Evolutionary conservation across 1,140 invertebrate species (phyloP).

Genomic region (Pristionchus pacificus): DNA sequence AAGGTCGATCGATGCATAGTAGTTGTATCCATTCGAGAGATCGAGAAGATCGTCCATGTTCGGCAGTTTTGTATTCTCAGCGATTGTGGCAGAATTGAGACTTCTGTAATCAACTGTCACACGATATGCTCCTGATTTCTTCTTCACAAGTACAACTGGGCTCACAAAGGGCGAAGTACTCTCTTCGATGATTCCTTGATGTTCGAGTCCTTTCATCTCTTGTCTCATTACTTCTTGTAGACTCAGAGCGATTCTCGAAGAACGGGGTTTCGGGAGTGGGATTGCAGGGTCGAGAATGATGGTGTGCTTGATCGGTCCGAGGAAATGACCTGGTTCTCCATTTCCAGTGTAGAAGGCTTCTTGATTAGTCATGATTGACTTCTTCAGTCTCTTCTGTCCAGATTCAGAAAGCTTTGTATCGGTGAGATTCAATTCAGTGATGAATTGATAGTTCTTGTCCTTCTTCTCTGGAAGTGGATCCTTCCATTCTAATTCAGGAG

Average conservation of each 20-base stretch:
- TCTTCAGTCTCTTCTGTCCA: too few species aligned
- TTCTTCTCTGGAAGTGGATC: too few species aligned
- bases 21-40: not conserved
- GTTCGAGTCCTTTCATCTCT: constrained; percentile 26
- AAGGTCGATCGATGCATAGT: constrained; percentile 4
- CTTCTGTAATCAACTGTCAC: constrained; percentile 29
- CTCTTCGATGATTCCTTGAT: constrained; percentile 30
- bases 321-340: too few species aligned
- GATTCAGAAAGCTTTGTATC: too few species aligned
- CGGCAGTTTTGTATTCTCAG: constrained; percentile 4
- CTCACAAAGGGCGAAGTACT: constrained; percentile 19
- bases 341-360: too few species aligned
- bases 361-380: too few species aligned
- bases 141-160: constrained; percentile 30
- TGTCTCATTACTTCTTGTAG: constrained; percentile 27
- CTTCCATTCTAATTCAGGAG: too few species aligned
- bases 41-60: constrained; percentile 8
- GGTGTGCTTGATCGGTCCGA: too few species aligned
- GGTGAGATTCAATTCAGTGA: too few species aligned
- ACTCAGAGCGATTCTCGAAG: constrained; percentile 14
- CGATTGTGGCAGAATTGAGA: constrained; percentile 5
- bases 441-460: too few species aligned
- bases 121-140: constrained; percentile 18
- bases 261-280: constrained; percentile 12
- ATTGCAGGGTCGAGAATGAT: too few species aligned